These are phyloP conservation scores for Danio kyathit DNA, from an alignment of 2,797 vertebrate genomes.

Conservation along the genomic window DNA sequence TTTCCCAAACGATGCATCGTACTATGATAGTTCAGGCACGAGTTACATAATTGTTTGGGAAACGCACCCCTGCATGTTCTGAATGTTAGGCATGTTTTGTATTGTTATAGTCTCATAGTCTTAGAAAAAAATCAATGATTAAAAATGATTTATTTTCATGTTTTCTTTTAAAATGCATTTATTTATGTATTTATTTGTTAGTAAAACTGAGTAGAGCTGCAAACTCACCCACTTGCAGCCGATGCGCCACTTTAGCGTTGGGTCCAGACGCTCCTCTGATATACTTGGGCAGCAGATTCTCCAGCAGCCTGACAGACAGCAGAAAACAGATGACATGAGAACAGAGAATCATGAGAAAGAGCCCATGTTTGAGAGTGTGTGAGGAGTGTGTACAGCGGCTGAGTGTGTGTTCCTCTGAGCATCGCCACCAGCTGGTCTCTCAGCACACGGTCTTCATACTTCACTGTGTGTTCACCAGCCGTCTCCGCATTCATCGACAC, in stretches of 20 bases:
- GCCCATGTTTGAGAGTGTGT: background rate
- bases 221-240: constrained; percentile 69
- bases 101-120: too few relatives aligned
- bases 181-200: too few relatives aligned
- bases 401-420: constrained; percentile 73
- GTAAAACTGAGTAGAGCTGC: too few relatives aligned
- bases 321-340: background rate
- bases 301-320: constrained; percentile 69
- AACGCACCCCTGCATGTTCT: too few relatives aligned
- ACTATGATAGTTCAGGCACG: too few relatives aligned
- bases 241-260: constrained; percentile 75
- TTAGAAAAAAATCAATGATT: too few relatives aligned
- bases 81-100: too few relatives aligned
- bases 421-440: constrained; percentile 75
- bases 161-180: too few relatives aligned
- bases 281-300: constrained; percentile 75
- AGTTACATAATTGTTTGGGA: too few relatives aligned
- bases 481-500: constrained; percentile 78
- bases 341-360: background rate
- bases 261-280: constrained; percentile 73
- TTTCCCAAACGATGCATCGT: too few relatives aligned
- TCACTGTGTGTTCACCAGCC: constrained; percentile 76
- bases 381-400: constrained; percentile 72
- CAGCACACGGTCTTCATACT: constrained; percentile 70
- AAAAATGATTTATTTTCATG: too few relatives aligned